These are phyloP conservation scores for Lasioglossum malachurum DNA, from an alignment of 2,888 invertebrate species.

Conservation along the genomic window DNA sequence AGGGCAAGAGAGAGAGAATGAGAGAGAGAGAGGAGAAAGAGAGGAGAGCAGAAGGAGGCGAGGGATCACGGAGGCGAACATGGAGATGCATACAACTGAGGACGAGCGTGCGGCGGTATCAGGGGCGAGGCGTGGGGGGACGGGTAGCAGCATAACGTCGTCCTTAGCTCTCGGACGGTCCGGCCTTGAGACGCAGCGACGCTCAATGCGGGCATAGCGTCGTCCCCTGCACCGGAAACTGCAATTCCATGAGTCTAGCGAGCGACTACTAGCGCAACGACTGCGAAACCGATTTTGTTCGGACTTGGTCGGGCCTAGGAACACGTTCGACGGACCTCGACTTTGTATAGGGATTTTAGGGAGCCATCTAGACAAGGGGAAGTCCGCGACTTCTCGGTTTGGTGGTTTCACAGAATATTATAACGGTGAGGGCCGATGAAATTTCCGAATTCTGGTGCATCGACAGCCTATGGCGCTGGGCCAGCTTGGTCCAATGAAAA, in stretches of 20 bases:
- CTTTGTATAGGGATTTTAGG: background rate
- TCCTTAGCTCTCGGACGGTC: constrained; percentile 80
- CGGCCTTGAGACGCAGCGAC: constrained; percentile 84
- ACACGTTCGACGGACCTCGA: background rate
- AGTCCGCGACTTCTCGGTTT: background rate
- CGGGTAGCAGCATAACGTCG: constrained; percentile 66
- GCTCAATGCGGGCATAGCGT: constrained; percentile 79
- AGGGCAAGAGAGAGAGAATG: constrained; percentile 4
- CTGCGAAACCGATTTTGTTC: background rate
- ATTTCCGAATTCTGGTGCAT: background rate
- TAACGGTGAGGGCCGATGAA: background rate
- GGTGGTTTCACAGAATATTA: background rate
- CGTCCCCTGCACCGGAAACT: constrained; percentile 63
- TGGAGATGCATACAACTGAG: constrained; percentile 56
- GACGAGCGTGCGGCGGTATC: constrained; percentile 32
- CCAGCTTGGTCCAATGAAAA: background rate
- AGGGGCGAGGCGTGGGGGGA: constrained; percentile 19
- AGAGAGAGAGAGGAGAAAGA: constrained; percentile 12
- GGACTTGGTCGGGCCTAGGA: background rate
- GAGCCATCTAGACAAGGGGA: background rate
- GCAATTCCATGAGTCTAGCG: constrained; percentile 37
- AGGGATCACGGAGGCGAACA: constrained; percentile 51
- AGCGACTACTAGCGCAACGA: background rate
- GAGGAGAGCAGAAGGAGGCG: constrained; percentile 37
- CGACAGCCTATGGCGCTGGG: background rate